These are phyloP conservation scores for Drosophila kambysellisi DNA, from an alignment of 2,888 invertebrate species.

Conservation along the genomic window DNA sequence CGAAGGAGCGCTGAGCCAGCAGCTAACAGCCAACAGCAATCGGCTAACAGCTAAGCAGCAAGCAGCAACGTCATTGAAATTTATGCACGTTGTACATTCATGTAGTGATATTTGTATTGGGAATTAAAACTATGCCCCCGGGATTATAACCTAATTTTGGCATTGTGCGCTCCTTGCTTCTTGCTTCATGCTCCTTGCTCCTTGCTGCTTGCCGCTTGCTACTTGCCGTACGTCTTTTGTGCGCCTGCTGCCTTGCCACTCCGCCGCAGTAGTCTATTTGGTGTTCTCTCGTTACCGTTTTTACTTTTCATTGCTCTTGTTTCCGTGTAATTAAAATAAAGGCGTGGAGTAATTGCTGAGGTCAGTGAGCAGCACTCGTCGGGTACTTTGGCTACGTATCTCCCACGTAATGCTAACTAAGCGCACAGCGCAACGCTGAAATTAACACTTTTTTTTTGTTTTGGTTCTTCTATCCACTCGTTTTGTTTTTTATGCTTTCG, in stretches of 20 bases:
- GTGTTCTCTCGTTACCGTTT: slow-evolving; percentile 46
- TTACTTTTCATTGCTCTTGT: slow-evolving; percentile 79
- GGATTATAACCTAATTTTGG: slow-evolving; percentile 79
- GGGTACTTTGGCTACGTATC: slow-evolving; percentile 44
- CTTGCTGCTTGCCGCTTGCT: not conserved
- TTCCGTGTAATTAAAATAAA: slow-evolving; percentile 80
- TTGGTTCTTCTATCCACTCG: slow-evolving; percentile 9
- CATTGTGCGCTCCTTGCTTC: slow-evolving; percentile 45
- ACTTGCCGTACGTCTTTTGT: not conserved
- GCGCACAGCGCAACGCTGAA: slow-evolving; percentile 63
- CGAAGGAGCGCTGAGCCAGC: slow-evolving; percentile 66
- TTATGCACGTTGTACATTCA: slow-evolving; percentile 79
- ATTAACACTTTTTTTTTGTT: slow-evolving; percentile 71
- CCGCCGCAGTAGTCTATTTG: slow-evolving; percentile 6
- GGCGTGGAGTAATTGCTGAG: slow-evolving; percentile 81
- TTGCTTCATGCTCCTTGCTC: not conserved
- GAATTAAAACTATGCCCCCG: slow-evolving; percentile 80
- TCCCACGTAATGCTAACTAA: slow-evolving; percentile 75
- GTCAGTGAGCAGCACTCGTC: slow-evolving; percentile 63
- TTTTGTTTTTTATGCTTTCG: slow-evolving; percentile 1
- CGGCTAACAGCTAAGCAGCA: slow-evolving; percentile 44
- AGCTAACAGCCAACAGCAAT: slow-evolving; percentile 54
- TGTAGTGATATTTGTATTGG: slow-evolving; percentile 81
- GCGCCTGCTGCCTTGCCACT: not conserved
- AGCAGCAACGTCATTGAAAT: slow-evolving; percentile 76